Evolutionary conservation across 2,888 invertebrate species (phyloP).

Genomic region (Osmoderma eremita): DNA sequence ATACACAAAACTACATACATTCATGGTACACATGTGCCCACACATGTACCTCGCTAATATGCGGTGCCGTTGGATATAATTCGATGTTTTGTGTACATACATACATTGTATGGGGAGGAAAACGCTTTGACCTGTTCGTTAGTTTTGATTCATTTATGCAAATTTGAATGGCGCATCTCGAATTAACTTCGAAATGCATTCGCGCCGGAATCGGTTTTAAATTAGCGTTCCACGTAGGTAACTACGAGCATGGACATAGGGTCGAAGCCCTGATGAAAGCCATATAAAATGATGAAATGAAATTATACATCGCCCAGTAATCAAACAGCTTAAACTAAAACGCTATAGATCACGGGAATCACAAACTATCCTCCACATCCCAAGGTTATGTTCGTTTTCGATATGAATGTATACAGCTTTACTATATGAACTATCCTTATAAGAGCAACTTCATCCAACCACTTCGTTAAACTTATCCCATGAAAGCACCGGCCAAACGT

Average conservation of each 20-base stretch:
- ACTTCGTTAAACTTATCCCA: conserved; percentile 11
- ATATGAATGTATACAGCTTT: too few species aligned
- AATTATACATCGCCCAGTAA: too few species aligned
- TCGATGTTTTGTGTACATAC: conserved; percentile 28
- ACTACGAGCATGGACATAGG: conserved; percentile 3
- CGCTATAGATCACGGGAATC: too few species aligned
- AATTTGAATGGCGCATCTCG: conserved; percentile 55
- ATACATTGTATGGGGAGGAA: conserved; percentile 46
- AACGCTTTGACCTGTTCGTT: conserved; percentile 54
- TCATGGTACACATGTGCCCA: neutral
- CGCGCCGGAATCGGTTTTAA: conserved; percentile 47
- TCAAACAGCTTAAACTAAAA: too few species aligned
- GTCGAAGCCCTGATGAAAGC: too few species aligned
- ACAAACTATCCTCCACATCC: too few species aligned
- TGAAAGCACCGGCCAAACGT: conserved; percentile 5
- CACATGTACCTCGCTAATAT: conserved; percentile 6
- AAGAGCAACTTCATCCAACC: too few species aligned
- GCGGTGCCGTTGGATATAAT: conserved; percentile 17
- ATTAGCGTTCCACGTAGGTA: conserved; percentile 39
- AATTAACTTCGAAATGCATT: conserved; percentile 50
- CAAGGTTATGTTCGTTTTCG: too few species aligned
- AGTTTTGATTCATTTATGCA: conserved; percentile 53
- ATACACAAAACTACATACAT: too few species aligned
- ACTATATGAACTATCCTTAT: too few species aligned
- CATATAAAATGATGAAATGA: too few species aligned